Percentiles rank a stretch among this genome's conserved stretches.
These are phyloP conservation scores for Euborellia annulipes DNA, from an alignment of 1,140 invertebrate species.

Conservation along the genomic window DNA sequence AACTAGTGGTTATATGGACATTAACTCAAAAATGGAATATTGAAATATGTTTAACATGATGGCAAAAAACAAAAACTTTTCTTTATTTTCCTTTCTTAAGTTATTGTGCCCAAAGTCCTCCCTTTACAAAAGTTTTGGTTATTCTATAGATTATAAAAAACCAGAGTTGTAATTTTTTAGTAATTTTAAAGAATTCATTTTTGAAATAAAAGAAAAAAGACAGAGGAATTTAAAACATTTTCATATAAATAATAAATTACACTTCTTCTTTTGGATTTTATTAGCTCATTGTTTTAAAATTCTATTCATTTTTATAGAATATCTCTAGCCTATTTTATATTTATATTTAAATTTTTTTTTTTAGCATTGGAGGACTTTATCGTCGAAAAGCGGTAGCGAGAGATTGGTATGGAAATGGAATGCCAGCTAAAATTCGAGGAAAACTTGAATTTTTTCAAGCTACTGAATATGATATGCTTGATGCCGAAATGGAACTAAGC, in stretches of 20 bases:
- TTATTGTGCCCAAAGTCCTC: too few species aligned
- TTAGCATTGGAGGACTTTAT: conserved; percentile 54
- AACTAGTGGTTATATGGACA: too few species aligned
- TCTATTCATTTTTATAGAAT: background rate
- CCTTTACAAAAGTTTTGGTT: too few species aligned
- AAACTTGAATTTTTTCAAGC: conserved; percentile 69
- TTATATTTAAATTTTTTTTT: conserved; percentile 17
- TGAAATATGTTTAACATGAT: too few species aligned
- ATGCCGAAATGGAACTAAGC: conserved; percentile 59
- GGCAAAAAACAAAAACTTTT: too few species aligned
- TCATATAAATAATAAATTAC: background rate
- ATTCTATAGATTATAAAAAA: too few species aligned
- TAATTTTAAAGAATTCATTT: background rate
- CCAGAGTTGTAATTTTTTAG: too few species aligned
- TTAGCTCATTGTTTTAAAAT: background rate
- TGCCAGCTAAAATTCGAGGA: conserved; percentile 41
- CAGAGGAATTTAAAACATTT: background rate
- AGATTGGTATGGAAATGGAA: conserved; percentile 74
- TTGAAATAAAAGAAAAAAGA: background rate
- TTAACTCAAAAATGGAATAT: too few species aligned
- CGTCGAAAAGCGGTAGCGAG: conserved; percentile 67
- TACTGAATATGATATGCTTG: conserved; percentile 67
- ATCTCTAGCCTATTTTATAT: background rate
- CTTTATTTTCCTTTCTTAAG: too few species aligned
- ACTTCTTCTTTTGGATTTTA: background rate